These are phyloP conservation scores for Eristalinus aeneus DNA, from an alignment of 2,888 invertebrate genomes.

Conservation along the genomic window DNA sequence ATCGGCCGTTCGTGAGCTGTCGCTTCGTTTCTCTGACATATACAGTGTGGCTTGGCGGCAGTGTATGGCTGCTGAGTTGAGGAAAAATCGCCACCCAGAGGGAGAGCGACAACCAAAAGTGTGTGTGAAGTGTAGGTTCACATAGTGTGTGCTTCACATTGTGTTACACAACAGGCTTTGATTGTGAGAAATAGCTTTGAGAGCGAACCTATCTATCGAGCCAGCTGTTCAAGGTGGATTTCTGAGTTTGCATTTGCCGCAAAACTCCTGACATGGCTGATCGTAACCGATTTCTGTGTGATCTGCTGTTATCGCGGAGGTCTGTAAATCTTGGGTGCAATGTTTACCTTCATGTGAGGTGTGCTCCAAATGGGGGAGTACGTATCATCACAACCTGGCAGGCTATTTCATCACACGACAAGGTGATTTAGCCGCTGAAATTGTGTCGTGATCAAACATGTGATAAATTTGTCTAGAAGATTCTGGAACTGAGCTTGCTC, in stretches of 20 bases:
- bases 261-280: background rate
- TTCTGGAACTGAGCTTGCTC: background rate
- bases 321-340: background rate
- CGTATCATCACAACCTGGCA: background rate
- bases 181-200: slow-evolving; percentile 1
- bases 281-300: background rate
- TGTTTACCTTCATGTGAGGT: background rate
- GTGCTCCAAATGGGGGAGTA: background rate
- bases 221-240: slow-evolving; percentile 30
- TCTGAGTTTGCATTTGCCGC: background rate
- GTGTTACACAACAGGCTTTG: slow-evolving; percentile 35
- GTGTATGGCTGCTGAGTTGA: slow-evolving; percentile 1
- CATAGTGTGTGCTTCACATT: background rate
- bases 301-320: background rate
- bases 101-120: background rate
- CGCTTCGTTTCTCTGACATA: slow-evolving; percentile 10
- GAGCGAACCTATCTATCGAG: background rate
- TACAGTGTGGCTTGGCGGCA: slow-evolving; percentile 46
- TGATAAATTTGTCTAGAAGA: background rate
- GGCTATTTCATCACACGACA: background rate
- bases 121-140: background rate
- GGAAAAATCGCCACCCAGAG: background rate
- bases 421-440: background rate
- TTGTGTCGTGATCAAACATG: background rate
- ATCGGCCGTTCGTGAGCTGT: slow-evolving; percentile 14